Percentiles rank a stretch among this genome's conserved stretches.
phyloP scores from a whole-genome alignment of 2,888 invertebrate genomes.

The Apotomis turbidana region DNA sequence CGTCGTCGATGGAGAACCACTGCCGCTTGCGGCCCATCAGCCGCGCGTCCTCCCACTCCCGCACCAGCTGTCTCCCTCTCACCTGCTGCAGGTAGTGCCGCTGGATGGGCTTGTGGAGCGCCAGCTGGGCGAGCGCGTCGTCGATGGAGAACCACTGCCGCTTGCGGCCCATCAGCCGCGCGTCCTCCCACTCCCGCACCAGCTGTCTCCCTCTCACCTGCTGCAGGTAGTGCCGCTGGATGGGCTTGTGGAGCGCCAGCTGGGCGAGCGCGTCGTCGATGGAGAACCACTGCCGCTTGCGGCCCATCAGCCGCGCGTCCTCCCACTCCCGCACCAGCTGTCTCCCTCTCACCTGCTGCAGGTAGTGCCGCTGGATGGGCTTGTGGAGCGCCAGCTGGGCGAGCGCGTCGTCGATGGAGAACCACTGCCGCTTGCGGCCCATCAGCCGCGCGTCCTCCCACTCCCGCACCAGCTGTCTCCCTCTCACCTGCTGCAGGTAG shows the following conservation, averaged over 20 bases:
- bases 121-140: conserved; percentile 93
- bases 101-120: conserved; percentile 96
- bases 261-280: conserved; percentile 94
- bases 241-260: conserved; percentile 95
- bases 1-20: conserved; percentile 92
- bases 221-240: conserved; percentile 94
- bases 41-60: conserved; percentile 57
- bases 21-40: neutral
- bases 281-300: conserved; percentile 96
- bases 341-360: conserved; percentile 86
- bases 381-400: conserved; percentile 94
- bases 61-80: conserved; percentile 71
- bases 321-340: conserved; percentile 92
- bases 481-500: conserved; percentile 91
- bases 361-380: conserved; percentile 95
- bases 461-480: conserved; percentile 88
- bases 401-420: conserved; percentile 94
- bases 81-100: conserved; percentile 92
- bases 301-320: conserved; percentile 95
- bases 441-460: conserved; percentile 96
- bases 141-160: conserved; percentile 87
- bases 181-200: conserved; percentile 64
- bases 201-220: conserved; percentile 81
- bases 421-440: conserved; percentile 97
- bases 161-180: conserved; percentile 3